These are phyloP conservation scores for Tipula vernalis DNA, from an alignment of 2,888 invertebrate genomes.

Conservation along the genomic window DNA sequence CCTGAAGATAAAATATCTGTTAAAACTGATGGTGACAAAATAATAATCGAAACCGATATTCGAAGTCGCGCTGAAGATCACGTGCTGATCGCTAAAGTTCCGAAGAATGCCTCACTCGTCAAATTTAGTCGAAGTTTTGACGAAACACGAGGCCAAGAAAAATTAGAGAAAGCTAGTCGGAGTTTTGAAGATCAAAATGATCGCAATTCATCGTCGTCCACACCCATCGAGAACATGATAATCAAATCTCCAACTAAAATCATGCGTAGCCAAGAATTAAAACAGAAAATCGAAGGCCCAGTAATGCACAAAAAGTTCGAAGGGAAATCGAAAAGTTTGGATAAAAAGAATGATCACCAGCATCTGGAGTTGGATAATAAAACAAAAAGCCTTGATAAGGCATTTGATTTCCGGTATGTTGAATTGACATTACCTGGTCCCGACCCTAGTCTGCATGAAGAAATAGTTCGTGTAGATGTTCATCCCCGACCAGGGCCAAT, in stretches of 20 bases:
- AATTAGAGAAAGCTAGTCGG: slow-evolving; percentile 45
- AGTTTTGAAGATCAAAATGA: slow-evolving; percentile 53
- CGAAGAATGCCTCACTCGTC: slow-evolving; percentile 48
- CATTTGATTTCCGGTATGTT: slow-evolving; percentile 35
- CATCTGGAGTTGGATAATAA: slow-evolving; percentile 48
- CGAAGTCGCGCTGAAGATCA: slow-evolving; percentile 63
- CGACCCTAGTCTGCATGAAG: slow-evolving; percentile 40
- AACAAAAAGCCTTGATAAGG: slow-evolving; percentile 55
- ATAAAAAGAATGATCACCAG: slow-evolving; percentile 47
- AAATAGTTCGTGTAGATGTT: slow-evolving; percentile 29
- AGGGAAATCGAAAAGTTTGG: slow-evolving; percentile 52
- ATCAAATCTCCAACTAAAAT: slow-evolving; percentile 47
- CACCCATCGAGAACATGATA: slow-evolving; percentile 30
- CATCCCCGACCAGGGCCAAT: slow-evolving; percentile 21
- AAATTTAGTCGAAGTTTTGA: slow-evolving; percentile 52
- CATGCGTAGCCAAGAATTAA: slow-evolving; percentile 46
- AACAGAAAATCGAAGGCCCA: slow-evolving; percentile 49
- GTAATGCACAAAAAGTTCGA: slow-evolving; percentile 49
- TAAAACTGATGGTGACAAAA: slow-evolving; percentile 55
- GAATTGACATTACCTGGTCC: slow-evolving; percentile 31
- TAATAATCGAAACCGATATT: slow-evolving; percentile 58
- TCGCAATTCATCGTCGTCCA: slow-evolving; percentile 40
- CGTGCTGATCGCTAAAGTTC: slow-evolving; percentile 61
- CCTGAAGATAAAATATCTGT: slow-evolving; percentile 62
- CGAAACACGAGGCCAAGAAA: slow-evolving; percentile 43